Base-by-base conservation (phyloP, 2,113 vertebrate genomes). In the Thamnaconus septentrionalis region DNA sequence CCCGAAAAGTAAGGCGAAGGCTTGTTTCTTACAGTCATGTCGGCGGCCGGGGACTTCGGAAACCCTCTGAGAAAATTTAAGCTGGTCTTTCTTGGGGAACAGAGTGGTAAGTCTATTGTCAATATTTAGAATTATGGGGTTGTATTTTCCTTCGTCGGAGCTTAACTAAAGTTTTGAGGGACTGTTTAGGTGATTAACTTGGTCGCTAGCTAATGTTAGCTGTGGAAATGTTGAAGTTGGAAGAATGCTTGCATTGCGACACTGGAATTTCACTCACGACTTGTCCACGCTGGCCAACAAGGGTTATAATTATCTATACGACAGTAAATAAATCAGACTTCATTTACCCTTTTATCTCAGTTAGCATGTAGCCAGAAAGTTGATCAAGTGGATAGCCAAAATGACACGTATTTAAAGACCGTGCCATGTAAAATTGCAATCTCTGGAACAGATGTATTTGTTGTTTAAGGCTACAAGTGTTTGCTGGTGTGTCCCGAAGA, bases 51-150 rank as follows among this genome's bases (percentile, higher is more conserved):
- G 80, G 91, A 92, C 85, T 92, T 92, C 60, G 91, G 91, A 39
- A 92, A 92, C 79, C 91, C 91, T 12, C 66, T 92, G 52, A 88
- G 91, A 43, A 92, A 92, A 84, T 92, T 92, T 57, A 92, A 92
- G 72, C 46, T 92, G 80, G 91, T 92, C 53, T 92, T 92, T 66
- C 90, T 92, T 6, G 91, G 91, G 12, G 91, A 92, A 48, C 91
- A 92, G 73, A 92, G 91, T 57, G 91, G 91, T 92, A 59, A 85
- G 90, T 85, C 0, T 53, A 3, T 9, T 1, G 4, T 50, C 8
- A 2, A 10, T 11, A 3, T 1, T 8, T 6, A 5, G 5, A 9
- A 11, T 51, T 2, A 5, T 51, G 12, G 3, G 6, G 0, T 39
- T 53, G 4, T 78, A 3, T n/a, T n/a, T 8, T 46, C 0, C 12